Evolutionary conservation across 2,113 vertebrate species (phyloP), one percentile per base, ranked within the genome.

Genomic region (Chunga burmeisteri): DNA sequence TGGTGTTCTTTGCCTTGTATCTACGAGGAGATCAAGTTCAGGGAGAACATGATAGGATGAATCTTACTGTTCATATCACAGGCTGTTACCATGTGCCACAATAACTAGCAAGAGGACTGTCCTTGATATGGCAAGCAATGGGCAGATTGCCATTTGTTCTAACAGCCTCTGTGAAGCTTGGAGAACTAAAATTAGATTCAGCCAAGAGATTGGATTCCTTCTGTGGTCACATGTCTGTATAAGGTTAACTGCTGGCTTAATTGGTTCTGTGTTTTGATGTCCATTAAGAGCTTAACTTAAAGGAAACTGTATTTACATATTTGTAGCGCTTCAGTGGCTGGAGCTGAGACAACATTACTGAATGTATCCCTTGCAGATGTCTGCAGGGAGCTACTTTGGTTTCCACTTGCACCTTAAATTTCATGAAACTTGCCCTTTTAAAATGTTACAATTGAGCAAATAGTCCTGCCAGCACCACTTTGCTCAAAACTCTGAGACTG

Each of bases 1-100:
- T 94, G 94, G 1, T 88, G 82, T 72, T 75, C 58, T 92, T 94
- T 90, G 83, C 80, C 63, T 83, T 81, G 71, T 90, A 47, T 67
- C 66, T 92, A 58, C 58, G 66, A 88, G 90, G 78, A 93, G 49
- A 34, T 86, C 12, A 26, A 56, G 49, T 62, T 73, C 67, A 90
- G 71, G 42, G 32, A 83, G 80, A 86, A 11, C 7, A 5, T 1
- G 3, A n/a, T n/a, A 81, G 59, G 73, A 44, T 1, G 4, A 46
- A 34, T 89, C 42, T 61, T 65, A 15, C 17, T 66, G 1, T 42
- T 86, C 1, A 0, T 29, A 30, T 81, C 75, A 26, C 49, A n/a
- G 29, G 15, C 56, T 82, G 62, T 81, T 84, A 53, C 47, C 50
- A 22, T 58, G 20, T 66, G 46, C 55, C 25, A 14, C 36, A 7